These are phyloP conservation scores for Protophormia terraenovae DNA, from an alignment of 2,888 invertebrate genomes.

Conservation along the genomic window DNA sequence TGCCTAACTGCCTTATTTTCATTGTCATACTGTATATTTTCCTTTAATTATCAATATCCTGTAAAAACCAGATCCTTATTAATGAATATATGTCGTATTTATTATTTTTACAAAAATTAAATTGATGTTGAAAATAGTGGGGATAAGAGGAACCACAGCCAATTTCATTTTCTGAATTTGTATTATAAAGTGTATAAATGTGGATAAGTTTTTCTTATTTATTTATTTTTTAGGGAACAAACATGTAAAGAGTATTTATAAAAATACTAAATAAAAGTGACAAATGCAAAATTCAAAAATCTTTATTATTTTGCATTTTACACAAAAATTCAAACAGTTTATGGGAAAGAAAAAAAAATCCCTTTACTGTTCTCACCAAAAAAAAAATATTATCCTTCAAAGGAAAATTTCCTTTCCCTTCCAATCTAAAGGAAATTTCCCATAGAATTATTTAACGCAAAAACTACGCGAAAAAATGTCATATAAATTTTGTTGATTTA, in stretches of 20 bases:
- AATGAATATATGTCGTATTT: not conserved
- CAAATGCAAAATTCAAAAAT: slow-evolving; percentile 67
- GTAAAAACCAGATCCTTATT: slow-evolving; percentile 27
- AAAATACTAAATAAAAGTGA: not conserved
- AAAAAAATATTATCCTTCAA: slow-evolving; percentile 7
- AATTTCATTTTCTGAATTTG: slow-evolving; percentile 48
- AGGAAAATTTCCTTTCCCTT: not conserved
- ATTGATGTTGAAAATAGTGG: slow-evolving; percentile 41
- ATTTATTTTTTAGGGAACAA: not conserved
- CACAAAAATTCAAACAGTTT: slow-evolving; percentile 10
- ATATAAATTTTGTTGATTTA: slow-evolving; percentile 64
- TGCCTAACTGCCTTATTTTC: too few species aligned
- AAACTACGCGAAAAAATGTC: slow-evolving; percentile 50
- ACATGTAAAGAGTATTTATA: not conserved
- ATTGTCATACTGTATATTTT: not conserved
- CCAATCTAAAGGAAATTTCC: not conserved
- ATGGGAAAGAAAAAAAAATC: not conserved
- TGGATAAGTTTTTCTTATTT: slow-evolving; percentile 40
- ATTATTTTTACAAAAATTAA: slow-evolving; percentile 5
- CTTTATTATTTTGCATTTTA: slow-evolving; percentile 29
- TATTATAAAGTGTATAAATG: slow-evolving; percentile 37
- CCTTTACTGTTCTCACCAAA: slow-evolving; percentile 27
- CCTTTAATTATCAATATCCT: slow-evolving; percentile 22
- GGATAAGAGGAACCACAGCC: slow-evolving; percentile 54
- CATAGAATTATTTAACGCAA: not conserved